Percentiles rank a stretch among this genome's conserved stretches.
Conservation (phyloP, 1,140 invertebrate genomes). For the Drosophila lacteicornis region DNA sequence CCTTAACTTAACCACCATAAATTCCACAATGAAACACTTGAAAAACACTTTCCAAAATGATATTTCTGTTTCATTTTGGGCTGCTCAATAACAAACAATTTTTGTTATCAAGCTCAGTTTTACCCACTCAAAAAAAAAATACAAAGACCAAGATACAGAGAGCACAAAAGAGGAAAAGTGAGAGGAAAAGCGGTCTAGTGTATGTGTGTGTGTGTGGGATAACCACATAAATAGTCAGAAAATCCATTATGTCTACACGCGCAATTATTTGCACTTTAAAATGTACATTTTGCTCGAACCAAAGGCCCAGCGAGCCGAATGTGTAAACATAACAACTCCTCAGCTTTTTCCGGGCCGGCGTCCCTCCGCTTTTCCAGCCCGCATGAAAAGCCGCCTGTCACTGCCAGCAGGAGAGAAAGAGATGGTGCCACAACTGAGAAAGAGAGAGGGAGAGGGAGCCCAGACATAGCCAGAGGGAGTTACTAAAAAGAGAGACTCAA, state of each 20-base stretch:
- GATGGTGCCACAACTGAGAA: not conserved
- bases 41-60: not conserved
- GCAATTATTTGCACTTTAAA: constrained; percentile 81
- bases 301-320: constrained; percentile 22
- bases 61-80: constrained; percentile 4
- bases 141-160: not conserved
- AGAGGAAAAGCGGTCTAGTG: not conserved
- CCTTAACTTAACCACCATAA: too few relatives aligned
- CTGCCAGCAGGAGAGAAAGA: constrained; percentile 24
- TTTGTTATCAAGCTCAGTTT: constrained; percentile 10
- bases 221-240: constrained; percentile 71
- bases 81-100: constrained; percentile 23
- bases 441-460: constrained; percentile 3
- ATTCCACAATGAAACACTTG: not conserved
- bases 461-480: constrained; percentile 34
- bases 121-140: not conserved
- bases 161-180: not conserved
- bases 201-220: constrained; percentile 5
- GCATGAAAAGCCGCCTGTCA: constrained; percentile 58
- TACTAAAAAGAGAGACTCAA: constrained; percentile 72
- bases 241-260: constrained; percentile 80
- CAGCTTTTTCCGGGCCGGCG: constrained; percentile 37
- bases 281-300: constrained; percentile 63
- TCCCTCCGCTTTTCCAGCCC: constrained; percentile 35
- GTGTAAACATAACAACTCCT: constrained; percentile 67